Evolutionary conservation across 2,797 vertebrate species (phyloP), one percentile per base, ranked within the genome.

Genomic region (Pseudomugil tenellus): DNA sequence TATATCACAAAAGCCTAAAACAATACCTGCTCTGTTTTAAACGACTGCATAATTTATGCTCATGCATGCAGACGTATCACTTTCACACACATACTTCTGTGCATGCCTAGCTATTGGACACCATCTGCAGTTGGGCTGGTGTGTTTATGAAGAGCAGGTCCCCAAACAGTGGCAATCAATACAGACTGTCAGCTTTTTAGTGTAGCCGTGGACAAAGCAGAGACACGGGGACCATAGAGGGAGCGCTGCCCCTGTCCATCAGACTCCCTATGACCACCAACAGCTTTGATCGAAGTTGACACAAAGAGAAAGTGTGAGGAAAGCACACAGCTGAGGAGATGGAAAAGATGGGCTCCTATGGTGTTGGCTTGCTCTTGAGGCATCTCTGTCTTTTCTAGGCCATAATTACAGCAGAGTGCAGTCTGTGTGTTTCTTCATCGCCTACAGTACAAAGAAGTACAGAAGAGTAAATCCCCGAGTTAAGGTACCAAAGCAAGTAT

Each of bases 281-380:
- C 70, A 65, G 71, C 84, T 91, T 86, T 90, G 77, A 89, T 90
- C 63, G 52, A 70, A 83, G 83, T 89, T 89, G 88, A 92, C 86
- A 91, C 81, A 31, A 31, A 31, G 6, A 62, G 63, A 63, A 64
- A 10, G 25, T 48, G 63, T 21, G 51, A 85, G 71, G 58, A 77
- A 14, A 56, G 56, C 43, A 55, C 43, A 55, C 61, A 60, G 62
- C 61, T 17, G 39, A 55, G 28, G 61, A 71, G 64, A 62, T 2
- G 14, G 57, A 62, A 48, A 6, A 83, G 51, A 63, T 56, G 43
- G 48, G 34, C 74, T 72, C 80, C 73, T 37, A 13, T 49, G 79
- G 77, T 66, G 59, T 0, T 35, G 46, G 65, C 37, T 12, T 10
- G 37, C 57, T 84, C 76, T 60, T 54, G 34, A 74, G 34, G 70